These are phyloP conservation scores for Trissonchulus sp. DNA, from an alignment of 2,888 invertebrate species.

Conservation along the genomic window DNA sequence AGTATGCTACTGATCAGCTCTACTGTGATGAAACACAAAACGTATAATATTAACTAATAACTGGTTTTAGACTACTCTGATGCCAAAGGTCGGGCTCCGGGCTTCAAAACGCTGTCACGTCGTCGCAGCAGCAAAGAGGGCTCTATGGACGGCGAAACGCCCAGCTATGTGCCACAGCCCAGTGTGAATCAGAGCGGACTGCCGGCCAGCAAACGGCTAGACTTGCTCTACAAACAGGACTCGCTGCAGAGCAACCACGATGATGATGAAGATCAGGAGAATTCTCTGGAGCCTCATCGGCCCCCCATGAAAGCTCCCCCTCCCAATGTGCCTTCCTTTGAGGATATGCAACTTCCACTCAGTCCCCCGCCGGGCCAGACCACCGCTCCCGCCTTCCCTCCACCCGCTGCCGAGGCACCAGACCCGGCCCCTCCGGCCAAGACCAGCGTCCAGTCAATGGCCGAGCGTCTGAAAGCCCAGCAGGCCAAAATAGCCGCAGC, in stretches of 20 bases:
- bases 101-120: slow-evolving; percentile 6
- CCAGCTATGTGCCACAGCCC: not conserved
- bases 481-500: slow-evolving; percentile 39
- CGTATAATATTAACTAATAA: too few relatives aligned
- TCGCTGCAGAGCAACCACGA: not conserved
- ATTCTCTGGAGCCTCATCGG: slow-evolving; percentile 23
- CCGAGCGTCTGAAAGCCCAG: not conserved
- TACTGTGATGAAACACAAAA: too few relatives aligned
- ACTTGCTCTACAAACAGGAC: slow-evolving; percentile 17
- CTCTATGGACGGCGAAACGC: not conserved
- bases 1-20: too few relatives aligned
- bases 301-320: slow-evolving; percentile 35
- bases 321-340: slow-evolving; percentile 10
- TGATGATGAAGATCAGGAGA: not conserved
- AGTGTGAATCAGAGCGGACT: not conserved
- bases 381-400: not conserved
- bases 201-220: slow-evolving; percentile 20
- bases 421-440: not conserved
- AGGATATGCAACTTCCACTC: not conserved
- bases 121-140: not conserved
- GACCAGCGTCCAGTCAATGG: slow-evolving; percentile 23
- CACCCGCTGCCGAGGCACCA: not conserved
- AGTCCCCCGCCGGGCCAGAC: not conserved
- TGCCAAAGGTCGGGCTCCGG: not conserved
- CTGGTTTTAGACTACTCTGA: too few relatives aligned